Percentiles rank a stretch among this genome's conserved stretches.
phyloP scores from a whole-genome alignment of 2,888 invertebrate genomes.

The Heliconius erato region DNA sequence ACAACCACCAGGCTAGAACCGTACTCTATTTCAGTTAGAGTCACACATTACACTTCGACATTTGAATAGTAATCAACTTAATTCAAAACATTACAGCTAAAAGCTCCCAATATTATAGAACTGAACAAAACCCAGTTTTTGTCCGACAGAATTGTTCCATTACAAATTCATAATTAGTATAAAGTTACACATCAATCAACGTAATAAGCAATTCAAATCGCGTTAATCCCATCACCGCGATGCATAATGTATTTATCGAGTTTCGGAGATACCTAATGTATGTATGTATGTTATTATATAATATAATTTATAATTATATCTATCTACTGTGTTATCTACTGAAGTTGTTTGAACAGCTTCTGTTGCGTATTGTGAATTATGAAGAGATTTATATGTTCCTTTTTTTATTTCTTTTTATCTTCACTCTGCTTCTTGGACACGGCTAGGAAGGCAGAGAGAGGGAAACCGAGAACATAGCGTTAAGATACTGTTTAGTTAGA shows the following conservation, averaged over 20 bases:
- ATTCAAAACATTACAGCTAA: neutral
- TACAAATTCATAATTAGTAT: conserved; percentile 56
- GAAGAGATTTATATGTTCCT: neutral
- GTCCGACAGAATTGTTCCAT: conserved; percentile 49
- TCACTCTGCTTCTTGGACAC: too few species aligned
- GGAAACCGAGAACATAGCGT: too few species aligned
- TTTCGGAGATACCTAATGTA: conserved; percentile 60
- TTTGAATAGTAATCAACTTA: neutral
- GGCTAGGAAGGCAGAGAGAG: too few species aligned
- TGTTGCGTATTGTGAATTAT: neutral
- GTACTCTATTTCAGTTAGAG: too few species aligned
- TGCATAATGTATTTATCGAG: conserved; percentile 61
- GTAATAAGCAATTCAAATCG: conserved; percentile 82
- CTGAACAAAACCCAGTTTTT: conserved; percentile 25
- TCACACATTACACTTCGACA: too few species aligned
- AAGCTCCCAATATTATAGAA: neutral
- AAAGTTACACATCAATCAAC: conserved; percentile 77
- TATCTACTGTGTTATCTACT: conserved; percentile 24
- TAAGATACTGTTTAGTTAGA: too few species aligned
- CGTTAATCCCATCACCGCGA: conserved; percentile 76
- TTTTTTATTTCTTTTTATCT: too few species aligned
- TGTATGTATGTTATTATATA: conserved; percentile 57
- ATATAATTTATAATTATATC: conserved; percentile 48
- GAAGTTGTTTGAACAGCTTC: neutral
- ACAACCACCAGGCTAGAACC: too few species aligned